Evolutionary conservation across 2,888 invertebrate genomes (phyloP), one percentile per base, ranked within the genome.

Genomic region (Apotomis betuletana): DNA sequence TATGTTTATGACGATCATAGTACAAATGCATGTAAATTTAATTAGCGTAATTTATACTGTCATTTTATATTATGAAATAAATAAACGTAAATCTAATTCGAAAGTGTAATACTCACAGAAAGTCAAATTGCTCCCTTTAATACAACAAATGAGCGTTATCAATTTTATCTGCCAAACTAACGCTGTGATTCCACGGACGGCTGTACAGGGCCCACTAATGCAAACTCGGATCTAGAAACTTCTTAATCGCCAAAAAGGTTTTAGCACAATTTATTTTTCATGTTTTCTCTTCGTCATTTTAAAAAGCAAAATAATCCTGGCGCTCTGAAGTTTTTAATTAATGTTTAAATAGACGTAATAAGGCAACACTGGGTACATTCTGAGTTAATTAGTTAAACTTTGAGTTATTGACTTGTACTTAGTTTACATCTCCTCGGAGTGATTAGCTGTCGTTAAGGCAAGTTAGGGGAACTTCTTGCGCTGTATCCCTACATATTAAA

Each of bases 311-410:
- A 67, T 57, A 52, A 52, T 63, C 44, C 44, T 65, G 61, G 57
- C 38, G 51, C 71, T 63, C 8, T 15, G 60, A 73, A 83, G 78
- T 80, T 84, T 81, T 81, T 81, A 85, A 85, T 85, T 80, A 84
- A 78, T 77, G 78, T 79, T 80, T 80, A 85, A 85, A 82, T 78
- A 83, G 70, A 77, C 78, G 80, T 80, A 79, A 79, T 77, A 81
- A 82, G 82, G 78, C 80, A 77, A 85, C 70, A 72, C 73, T 71
- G 76, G 75, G 75, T 76, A 70, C 74, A 76, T 77, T 77, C 74
- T 73, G 73, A 76, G 75, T 76, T 86, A 86, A 85, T 86, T 83
- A 85, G 83, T 78, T 79, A 78, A 85, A 85, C 82, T 86, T 87
- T 81, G 75, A 82, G 81, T 77, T 85, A 87, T 87, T 83, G 84